Base-by-base conservation (phyloP, 2,113 vertebrate genomes). In the Nothobranchius furzeri region DNA sequence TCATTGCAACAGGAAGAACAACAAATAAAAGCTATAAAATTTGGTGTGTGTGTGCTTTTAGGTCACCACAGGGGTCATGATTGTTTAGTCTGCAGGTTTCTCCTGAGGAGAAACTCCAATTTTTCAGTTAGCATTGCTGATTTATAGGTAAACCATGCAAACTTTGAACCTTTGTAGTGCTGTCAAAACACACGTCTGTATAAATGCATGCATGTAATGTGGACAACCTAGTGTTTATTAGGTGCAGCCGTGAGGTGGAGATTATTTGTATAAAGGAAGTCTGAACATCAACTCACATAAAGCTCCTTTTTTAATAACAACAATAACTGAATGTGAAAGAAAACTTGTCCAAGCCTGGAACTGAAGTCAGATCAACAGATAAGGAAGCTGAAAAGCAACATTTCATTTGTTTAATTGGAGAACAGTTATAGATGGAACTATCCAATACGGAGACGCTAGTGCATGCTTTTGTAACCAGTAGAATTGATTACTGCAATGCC, bases 51-150 rank as follows among this genome's bases (percentile, higher is more conserved):
- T 57, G 55, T 63, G 71, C 60, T 20, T 60, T 49, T 36, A 81
- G 88, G 85, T 90, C 79, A 87, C 36, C 61, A 10, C 1, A 25
- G 55, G 70, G 88, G 88, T 87, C 87, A 78, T 81, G 65, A 43
- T 52, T 88, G 88, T 88, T 90, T 88, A 96, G 95, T 96, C 95
- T 96, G 87, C 85, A 81, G 80, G 75, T 71, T 68, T 89, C 86
- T 70, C 83, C 83, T 82, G 60, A 71, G 89, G 93, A 92, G 92
- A 88, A 88, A 85, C 93, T 91, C 91, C 89, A 88, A 49, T 86
- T 88, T 76, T 89, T 77, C 89, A 87, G 83, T 87, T 90, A 86
- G 9, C 50, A 52, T 68, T 45, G 43, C 84, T 64, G 81, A 94
- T 94, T 90, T 90, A 88, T 92, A 76, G 85, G 84, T 85, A 74